Evolutionary conservation across 2,888 invertebrate genomes (phyloP), one percentile per base, ranked within the genome.

Genomic region (Pinctada fucata): DNA sequence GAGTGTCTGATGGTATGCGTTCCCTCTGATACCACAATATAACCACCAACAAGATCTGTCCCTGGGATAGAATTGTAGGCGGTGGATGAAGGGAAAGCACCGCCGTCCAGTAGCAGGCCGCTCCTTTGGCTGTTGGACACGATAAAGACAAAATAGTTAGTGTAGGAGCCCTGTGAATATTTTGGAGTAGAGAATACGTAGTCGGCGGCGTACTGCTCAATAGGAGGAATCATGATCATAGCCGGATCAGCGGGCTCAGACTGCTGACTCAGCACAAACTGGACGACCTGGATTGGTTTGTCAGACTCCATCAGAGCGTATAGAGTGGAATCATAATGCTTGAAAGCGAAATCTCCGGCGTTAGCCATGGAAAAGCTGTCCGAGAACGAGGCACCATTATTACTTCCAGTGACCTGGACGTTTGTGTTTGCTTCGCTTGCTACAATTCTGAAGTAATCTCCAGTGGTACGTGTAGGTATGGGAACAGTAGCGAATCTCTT

Each of bases 401-500:
- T 72, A 74, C 68, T 80, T 75, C 84, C 69, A 51, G 45, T 65
- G 70, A 66, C 81, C 6, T 48, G 75, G 0, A 85, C 82, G 10
- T 52, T 49, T 2, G 87, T 88, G 4, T 65, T 70, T 50, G 80
- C 82, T 47, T 86, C 84, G 0, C 83, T 80, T 0, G 84, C 87
- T 75, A 84, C 73, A 31, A 90, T 79, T 51, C 86, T 82, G 65
- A 87, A 83, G 16, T 88, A 72, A 75, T 90, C 90, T 1, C 90
- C 90, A 3, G 81, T 78, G 4, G 84, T 82, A 68, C 89, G 79
- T 47, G 81, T 80, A 2, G 89, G 87, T 8, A 89, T 84, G 5
- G 89, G 88, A 2, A 87, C 87, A 49, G 86, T 86, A 47, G 85
- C 80, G 79, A 89, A 91, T 6, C 79, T 73, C 50, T 80, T 87